Percentiles rank a stretch among this genome's conserved stretches.
These are phyloP conservation scores for Leptoclinus maculatus DNA, from an alignment of 2,797 vertebrate genomes.

Conservation along the genomic window DNA sequence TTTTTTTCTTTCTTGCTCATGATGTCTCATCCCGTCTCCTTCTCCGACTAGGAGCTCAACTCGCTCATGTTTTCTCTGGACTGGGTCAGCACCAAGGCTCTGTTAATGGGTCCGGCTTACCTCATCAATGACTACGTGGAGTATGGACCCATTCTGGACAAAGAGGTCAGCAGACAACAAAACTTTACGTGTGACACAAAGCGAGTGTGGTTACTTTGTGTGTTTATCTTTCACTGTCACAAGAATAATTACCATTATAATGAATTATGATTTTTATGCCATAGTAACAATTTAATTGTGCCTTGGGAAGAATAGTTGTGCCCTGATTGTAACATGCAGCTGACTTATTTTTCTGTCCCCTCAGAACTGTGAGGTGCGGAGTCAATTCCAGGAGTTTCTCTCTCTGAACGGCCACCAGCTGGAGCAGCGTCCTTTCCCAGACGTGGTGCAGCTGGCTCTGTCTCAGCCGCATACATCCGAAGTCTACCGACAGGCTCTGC, in stretches of 20 bases:
- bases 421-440: constrained; percentile 92
- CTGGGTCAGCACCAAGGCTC: constrained; percentile 94
- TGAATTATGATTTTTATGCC: too few relatives aligned
- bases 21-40: background rate
- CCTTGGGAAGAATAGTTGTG: background rate
- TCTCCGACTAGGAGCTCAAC: constrained; percentile 87
- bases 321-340: background rate
- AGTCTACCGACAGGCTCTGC: constrained; percentile 91
- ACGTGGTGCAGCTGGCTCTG: constrained; percentile 94
- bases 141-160: constrained; percentile 89
- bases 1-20: background rate
- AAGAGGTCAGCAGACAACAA: constrained; percentile 87
- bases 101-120: constrained; percentile 91
- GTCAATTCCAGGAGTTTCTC: constrained; percentile 97
- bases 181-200: background rate
- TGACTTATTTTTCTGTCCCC: background rate
- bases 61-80: constrained; percentile 95
- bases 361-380: constrained; percentile 89
- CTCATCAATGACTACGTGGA: constrained; percentile 96
- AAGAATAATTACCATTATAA: background rate
- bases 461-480: constrained; percentile 90
- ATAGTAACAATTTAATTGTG: too few relatives aligned
- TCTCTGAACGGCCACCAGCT: constrained; percentile 95
- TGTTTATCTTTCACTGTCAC: background rate
- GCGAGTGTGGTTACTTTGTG: background rate